Evolutionary conservation across 2,888 invertebrate species (phyloP).

Genomic region (Melipona beecheii): DNA sequence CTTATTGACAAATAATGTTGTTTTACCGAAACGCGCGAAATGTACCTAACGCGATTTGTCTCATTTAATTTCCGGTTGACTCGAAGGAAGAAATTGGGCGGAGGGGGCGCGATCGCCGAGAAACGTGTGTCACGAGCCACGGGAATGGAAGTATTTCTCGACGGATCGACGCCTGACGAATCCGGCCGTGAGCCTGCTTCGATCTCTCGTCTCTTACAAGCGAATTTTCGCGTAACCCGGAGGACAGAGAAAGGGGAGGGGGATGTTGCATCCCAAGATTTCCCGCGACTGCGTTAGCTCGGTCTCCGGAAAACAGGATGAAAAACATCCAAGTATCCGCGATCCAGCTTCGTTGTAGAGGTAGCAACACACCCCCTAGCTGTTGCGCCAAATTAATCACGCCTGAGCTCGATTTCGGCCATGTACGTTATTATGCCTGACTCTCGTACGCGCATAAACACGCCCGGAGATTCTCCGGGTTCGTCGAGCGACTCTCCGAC

Average conservation of each 20-base stretch:
- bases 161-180: slow-evolving; percentile 8
- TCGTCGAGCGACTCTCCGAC: background rate
- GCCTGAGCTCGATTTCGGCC: background rate
- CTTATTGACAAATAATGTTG: too few relatives aligned
- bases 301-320: too few relatives aligned
- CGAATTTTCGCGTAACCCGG: slow-evolving; percentile 13
- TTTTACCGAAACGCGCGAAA: background rate
- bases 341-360: too few relatives aligned
- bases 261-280: background rate
- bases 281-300: background rate
- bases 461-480: background rate
- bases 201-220: background rate
- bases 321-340: too few relatives aligned
- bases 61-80: slow-evolving; percentile 43
- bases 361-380: too few relatives aligned
- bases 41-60: slow-evolving; percentile 29
- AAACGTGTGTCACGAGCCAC: background rate
- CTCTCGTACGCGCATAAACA: background rate
- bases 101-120: slow-evolving; percentile 3
- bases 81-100: slow-evolving; percentile 18
- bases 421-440: background rate
- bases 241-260: background rate
- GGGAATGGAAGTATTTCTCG: slow-evolving; percentile 18
- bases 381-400: slow-evolving; percentile 4
- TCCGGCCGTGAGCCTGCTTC: background rate